A percentile compares a stretch with the other conserved stretches of the same genome.
Conservation (phyloP, 2,888 invertebrate species). For the Andrena dorsata region DNA sequence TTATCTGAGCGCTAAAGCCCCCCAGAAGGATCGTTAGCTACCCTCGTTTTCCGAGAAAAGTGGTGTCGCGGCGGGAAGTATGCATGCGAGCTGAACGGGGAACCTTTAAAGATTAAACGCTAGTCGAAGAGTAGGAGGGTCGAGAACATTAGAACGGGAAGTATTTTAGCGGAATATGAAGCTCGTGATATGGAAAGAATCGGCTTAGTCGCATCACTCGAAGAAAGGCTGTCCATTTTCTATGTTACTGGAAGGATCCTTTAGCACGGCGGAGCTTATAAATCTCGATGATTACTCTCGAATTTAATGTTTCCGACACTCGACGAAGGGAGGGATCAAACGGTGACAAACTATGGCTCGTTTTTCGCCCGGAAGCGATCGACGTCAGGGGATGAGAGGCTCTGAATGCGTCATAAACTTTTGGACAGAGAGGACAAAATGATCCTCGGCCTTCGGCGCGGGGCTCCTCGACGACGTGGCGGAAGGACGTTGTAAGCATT, state of each 20-base stretch:
- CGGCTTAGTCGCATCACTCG: too few species aligned
- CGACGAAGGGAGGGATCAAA: not conserved
- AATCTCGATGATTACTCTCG: constrained; percentile 30
- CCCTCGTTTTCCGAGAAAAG: constrained; percentile 36
- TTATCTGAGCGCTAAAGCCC: constrained; percentile 33
- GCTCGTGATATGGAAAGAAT: too few species aligned
- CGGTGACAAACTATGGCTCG: constrained; percentile 31
- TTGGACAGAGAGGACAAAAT: constrained; percentile 62
- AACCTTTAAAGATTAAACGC: not conserved
- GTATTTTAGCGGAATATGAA: too few species aligned
- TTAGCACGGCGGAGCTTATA: not conserved
- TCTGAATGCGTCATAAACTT: constrained; percentile 64
- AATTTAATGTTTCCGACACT: constrained; percentile 9
- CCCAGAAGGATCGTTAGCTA: constrained; percentile 30
- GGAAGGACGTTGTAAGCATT: constrained; percentile 79
- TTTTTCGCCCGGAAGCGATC: constrained; percentile 54
- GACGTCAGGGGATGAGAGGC: constrained; percentile 32
- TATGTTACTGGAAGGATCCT: too few species aligned
- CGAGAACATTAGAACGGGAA: too few species aligned
- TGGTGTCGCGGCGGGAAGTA: not conserved
- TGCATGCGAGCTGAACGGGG: not conserved
- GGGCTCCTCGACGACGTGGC: constrained; percentile 62
- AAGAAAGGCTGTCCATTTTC: too few species aligned
- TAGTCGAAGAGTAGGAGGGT: too few species aligned
- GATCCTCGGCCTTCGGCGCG: constrained; percentile 50